Evolutionary conservation across 2,113 vertebrate genomes (phyloP).

Genomic region (Misgurnus anguillicaudatus): DNA sequence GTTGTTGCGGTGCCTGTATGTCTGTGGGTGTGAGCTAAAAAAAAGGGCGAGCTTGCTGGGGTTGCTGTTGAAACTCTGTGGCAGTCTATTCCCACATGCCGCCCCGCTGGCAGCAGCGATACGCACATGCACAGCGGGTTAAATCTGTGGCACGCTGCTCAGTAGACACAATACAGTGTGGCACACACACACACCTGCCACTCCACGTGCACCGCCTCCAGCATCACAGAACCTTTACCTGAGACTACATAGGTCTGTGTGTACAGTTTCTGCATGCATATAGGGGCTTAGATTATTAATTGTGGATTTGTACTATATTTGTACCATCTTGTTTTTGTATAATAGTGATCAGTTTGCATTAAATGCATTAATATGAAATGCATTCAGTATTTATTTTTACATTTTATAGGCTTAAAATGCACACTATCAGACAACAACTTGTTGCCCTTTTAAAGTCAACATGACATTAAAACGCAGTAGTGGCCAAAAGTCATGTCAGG

Average conservation of each 20-base stretch:
- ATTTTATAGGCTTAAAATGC: too few species aligned
- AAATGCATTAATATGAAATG: too few species aligned
- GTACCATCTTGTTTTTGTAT: too few species aligned
- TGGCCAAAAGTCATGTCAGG: too few species aligned
- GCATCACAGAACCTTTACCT: constrained; percentile 13
- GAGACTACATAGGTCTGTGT: neutral
- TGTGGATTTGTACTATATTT: neutral
- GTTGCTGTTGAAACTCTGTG: constrained; percentile 48
- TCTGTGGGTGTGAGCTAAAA: constrained; percentile 33
- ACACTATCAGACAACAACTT: too few species aligned
- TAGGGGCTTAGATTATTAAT: neutral
- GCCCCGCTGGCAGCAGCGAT: constrained; percentile 26
- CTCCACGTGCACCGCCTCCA: constrained; percentile 18
- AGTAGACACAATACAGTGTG: neutral
- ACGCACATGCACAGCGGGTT: constrained; percentile 2
- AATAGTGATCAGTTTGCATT: too few species aligned
- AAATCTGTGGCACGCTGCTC: constrained; percentile 7
- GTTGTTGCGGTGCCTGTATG: neutral
- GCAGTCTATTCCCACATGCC: constrained; percentile 58
- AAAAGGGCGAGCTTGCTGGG: constrained; percentile 27
- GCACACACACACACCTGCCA: constrained; percentile 23
- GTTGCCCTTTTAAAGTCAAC: too few species aligned
- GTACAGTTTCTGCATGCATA: neutral
- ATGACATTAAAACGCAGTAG: too few species aligned
- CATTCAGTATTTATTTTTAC: too few species aligned